Base-by-base conservation (phyloP, 2,888 invertebrate genomes). In the Aplocera efformata region DNA sequence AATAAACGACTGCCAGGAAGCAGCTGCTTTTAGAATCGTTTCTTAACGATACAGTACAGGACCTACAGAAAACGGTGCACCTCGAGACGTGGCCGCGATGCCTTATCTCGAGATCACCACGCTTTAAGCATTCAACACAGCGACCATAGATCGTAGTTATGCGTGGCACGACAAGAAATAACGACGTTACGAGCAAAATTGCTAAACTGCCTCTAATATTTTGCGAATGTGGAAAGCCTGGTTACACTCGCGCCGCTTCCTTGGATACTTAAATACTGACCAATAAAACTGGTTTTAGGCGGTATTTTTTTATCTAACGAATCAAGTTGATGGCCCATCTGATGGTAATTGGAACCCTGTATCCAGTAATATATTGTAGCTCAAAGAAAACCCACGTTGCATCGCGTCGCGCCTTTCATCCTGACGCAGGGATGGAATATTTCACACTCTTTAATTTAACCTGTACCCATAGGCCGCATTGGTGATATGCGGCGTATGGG, bases 91-190 rank as follows among this genome's bases (percentile, higher is more conserved):
- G 51, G 39, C n/a, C 21, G 32, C 33, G 56, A 53, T 53, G 51
- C 43, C 29, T 38, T 54, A 56, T 58, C 56, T 46, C 24, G 21
- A 42, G 49, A 58, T 57, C 53, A 54, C 40, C 54, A 52, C 56
- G 58, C 45, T 46, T 45, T 51, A 42, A 31, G 47, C 50, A 56
- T 50, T 50, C 50, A 46, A 42, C 20, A 31, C 51, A 39, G 37
- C 40, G 38, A 42, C 37, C 46, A 46, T 30, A 31, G 40, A 44
- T 41, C 40, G 38, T 52, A 53, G 46, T 42, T 40, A 50, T 53
- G 43, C 48, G 29, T 21, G 31, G 10, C 39, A 48, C 42, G 50
- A 31, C 27, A 9, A 38, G 46, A 42, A 47, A 46, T 32, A 43
- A 50, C 38, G 31, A 35, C 39, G 32, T 39, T 48, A 32, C 32